Conservation (phyloP, 1,140 invertebrate genomes). For the Streblospio benedicti region DNA sequence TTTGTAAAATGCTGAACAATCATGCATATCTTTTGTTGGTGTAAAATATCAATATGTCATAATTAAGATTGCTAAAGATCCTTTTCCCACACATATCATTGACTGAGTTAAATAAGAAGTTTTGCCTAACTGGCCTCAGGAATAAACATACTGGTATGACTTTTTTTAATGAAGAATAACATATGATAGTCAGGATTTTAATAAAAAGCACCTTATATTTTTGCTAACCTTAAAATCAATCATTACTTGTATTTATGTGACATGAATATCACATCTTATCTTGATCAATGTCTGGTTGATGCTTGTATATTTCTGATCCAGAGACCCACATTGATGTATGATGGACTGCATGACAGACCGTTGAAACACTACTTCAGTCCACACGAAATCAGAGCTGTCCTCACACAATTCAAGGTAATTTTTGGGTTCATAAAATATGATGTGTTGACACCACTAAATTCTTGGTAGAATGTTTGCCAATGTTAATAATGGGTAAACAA, state of each 20-base stretch:
- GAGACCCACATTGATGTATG: constrained; percentile 35
- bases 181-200: not conserved
- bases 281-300: not conserved
- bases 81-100: too few relatives aligned
- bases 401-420: constrained; percentile 34
- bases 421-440: constrained; percentile 9
- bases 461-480: too few relatives aligned
- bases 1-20: too few relatives aligned
- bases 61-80: too few relatives aligned
- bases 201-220: too few relatives aligned
- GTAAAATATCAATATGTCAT: too few relatives aligned
- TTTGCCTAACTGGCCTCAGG: too few relatives aligned
- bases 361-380: constrained; percentile 41
- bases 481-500: too few relatives aligned
- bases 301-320: constrained; percentile 18
- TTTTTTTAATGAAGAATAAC: not conserved
- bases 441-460: not conserved
- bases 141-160: not conserved
- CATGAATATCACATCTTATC: not conserved
- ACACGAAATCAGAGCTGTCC: constrained; percentile 27
- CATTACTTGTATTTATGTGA: not conserved
- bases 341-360: constrained; percentile 35
- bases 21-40: too few relatives aligned
- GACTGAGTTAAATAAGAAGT: too few relatives aligned
- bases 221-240: not conserved